Percentiles rank a stretch among this genome's conserved stretches.
Evolutionary conservation across 2,888 invertebrate species (phyloP).

Genomic region (Diaperis boleti): DNA sequence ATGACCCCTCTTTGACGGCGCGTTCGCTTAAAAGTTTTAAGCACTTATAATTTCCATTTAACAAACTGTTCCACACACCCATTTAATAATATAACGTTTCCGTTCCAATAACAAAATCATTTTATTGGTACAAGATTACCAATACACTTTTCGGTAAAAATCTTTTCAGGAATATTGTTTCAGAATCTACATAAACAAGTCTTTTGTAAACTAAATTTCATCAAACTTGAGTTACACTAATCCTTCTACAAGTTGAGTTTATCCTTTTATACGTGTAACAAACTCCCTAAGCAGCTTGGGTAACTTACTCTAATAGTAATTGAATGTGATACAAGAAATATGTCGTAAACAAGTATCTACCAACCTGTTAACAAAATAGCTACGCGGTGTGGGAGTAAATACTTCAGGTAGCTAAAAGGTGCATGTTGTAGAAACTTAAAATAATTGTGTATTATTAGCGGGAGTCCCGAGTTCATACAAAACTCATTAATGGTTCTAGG

Average conservation of each 20-base stretch:
- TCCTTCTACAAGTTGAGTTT: slow-evolving; percentile 15
- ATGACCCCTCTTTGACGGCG: neutral
- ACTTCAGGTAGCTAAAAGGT: no score
- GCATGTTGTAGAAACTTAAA: no score
- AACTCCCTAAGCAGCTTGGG: slow-evolving; percentile 4
- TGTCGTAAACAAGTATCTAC: slow-evolving; percentile 7
- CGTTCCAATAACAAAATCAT: no score
- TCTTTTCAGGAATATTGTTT: neutral
- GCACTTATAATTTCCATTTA: neutral
- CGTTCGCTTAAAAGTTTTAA: neutral
- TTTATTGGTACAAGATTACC: no score
- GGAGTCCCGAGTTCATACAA: no score
- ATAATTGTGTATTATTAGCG: no score
- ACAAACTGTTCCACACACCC: neutral
- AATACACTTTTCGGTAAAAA: no score
- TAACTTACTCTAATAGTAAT: slow-evolving; percentile 20
- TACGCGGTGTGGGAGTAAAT: neutral
- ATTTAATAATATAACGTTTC: no score
- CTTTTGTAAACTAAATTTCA: neutral
- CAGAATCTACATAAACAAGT: neutral
- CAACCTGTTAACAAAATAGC: neutral
- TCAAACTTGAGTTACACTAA: slow-evolving; percentile 12
- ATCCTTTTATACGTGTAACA: slow-evolving; percentile 21
- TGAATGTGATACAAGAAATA: neutral
- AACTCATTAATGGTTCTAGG: no score